Conservation (phyloP, 1,140 invertebrate species). For the Lepidostoma basale region DNA sequence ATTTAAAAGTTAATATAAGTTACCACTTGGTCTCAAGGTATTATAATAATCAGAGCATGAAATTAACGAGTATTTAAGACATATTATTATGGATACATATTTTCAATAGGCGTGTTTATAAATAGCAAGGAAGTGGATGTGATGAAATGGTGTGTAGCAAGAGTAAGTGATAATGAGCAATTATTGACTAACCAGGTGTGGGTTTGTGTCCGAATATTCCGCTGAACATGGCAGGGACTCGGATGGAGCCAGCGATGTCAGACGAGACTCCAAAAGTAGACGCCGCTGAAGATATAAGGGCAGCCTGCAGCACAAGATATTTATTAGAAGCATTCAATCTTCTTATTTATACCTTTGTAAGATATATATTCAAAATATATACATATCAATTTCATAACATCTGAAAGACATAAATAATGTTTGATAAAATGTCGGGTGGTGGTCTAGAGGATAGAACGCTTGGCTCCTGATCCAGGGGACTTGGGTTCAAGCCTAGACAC, state of each 20-base stretch:
- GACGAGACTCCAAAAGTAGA: slow-evolving; percentile 83
- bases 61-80: no score
- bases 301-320: slow-evolving; percentile 57
- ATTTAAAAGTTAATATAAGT: no score
- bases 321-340: neutral
- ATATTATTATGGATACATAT: slow-evolving; percentile 76
- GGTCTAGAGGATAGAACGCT: no score
- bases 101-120: slow-evolving; percentile 77
- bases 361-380: neutral
- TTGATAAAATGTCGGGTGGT: neutral
- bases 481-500: no score
- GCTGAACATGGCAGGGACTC: slow-evolving; percentile 83
- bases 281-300: slow-evolving; percentile 72
- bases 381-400: neutral
- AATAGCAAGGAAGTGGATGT: no score
- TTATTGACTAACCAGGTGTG: slow-evolving; percentile 69
- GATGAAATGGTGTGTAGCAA: no score
- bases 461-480: no score
- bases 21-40: no score
- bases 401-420: neutral
- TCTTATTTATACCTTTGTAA: neutral
- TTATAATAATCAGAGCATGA: no score
- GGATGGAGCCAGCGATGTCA: slow-evolving; percentile 86
- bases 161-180: no score
- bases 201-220: slow-evolving; percentile 90